A percentile compares a stretch with the other conserved stretches of the same genome.
phyloP scores from a whole-genome alignment of 2,888 invertebrate genomes.

The Arrhopalites spinosus region DNA sequence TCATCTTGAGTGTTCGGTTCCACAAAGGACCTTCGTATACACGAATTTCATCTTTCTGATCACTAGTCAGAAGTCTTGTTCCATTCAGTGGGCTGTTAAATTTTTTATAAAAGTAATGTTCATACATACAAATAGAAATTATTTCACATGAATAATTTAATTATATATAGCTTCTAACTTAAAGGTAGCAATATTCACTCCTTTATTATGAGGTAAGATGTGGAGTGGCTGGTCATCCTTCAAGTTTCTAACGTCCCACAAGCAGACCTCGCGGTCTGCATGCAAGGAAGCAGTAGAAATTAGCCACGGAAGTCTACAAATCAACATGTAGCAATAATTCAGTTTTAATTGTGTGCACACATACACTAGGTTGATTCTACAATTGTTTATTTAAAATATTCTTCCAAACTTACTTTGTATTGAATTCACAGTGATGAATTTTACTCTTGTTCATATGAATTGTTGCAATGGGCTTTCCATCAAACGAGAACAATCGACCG shows the following conservation, averaged over 20 bases:
- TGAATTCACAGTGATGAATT: slow-evolving; percentile 53
- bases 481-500: slow-evolving; percentile 36
- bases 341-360: no score
- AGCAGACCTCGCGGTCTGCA: slow-evolving; percentile 32
- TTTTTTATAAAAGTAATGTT: no score
- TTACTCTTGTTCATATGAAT: slow-evolving; percentile 46
- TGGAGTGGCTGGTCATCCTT: slow-evolving; percentile 15
- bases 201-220: slow-evolving; percentile 37
- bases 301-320: slow-evolving; percentile 46
- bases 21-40: slow-evolving; percentile 45
- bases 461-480: slow-evolving; percentile 34
- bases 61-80: slow-evolving; percentile 50
- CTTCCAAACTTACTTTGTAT: slow-evolving; percentile 48
- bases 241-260: slow-evolving; percentile 53
- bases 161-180: slow-evolving; percentile 29
- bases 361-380: background rate
- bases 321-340: background rate
- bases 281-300: slow-evolving; percentile 47
- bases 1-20: slow-evolving; percentile 38
- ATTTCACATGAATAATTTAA: background rate
- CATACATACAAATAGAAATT: no score
- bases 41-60: slow-evolving; percentile 51
- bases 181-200: slow-evolving; percentile 48
- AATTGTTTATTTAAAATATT: no score
- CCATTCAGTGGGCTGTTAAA: slow-evolving; percentile 40